Conservation (phyloP, 2,888 invertebrate genomes). For the Ditylenchus weischeri region DNA sequence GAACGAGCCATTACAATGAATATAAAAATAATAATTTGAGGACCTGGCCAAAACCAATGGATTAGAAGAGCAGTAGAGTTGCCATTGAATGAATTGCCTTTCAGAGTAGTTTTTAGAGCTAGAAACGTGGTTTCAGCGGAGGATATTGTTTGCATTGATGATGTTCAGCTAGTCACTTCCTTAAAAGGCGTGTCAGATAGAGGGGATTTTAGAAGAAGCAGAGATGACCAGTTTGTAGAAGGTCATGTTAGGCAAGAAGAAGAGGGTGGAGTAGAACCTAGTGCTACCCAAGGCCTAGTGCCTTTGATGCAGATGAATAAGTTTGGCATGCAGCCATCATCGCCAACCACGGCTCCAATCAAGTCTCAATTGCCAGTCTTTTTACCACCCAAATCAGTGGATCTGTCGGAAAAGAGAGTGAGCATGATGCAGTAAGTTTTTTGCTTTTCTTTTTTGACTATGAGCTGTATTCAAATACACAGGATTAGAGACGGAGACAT, state of each 20-base stretch:
- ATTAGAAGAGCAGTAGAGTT: conserved; percentile 18
- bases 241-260: background rate
- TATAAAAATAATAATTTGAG: too few relatives aligned
- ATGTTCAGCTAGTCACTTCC: conserved; percentile 22
- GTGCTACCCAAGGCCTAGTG: conserved; percentile 1
- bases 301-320: conserved; percentile 3
- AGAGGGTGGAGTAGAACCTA: background rate
- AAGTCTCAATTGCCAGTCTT: background rate
- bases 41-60: conserved; percentile 28
- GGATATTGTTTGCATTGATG: conserved; percentile 34
- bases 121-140: conserved; percentile 30
- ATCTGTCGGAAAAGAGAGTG: too few relatives aligned
- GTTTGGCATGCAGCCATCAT: background rate
- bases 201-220: conserved; percentile 3
- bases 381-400: too few relatives aligned
- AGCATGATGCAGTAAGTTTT: too few relatives aligned
- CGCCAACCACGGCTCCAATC: background rate
- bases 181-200: conserved; percentile 1
- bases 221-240: conserved; percentile 8
- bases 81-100: too few relatives aligned
- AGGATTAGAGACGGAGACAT: too few relatives aligned
- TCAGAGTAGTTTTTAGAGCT: conserved; percentile 31
- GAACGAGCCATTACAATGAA: too few relatives aligned
- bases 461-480: too few relatives aligned
- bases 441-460: too few relatives aligned